Evolutionary conservation across 2,888 invertebrate species (phyloP), one percentile per base, ranked within the genome.

Genomic region (Drosophila meridiana): DNA sequence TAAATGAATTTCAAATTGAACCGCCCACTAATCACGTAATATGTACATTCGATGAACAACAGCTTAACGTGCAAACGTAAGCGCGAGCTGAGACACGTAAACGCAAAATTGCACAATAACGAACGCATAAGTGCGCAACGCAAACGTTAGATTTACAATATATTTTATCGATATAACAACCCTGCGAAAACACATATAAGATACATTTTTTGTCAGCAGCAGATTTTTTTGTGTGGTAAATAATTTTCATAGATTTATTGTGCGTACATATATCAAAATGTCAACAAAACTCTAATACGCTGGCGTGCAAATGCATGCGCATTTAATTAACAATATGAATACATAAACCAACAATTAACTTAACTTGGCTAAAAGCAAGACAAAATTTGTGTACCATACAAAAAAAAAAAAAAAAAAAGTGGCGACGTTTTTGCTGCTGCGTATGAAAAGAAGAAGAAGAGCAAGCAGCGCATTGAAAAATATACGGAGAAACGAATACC

Each of bases 121-220:
- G n/a, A 32, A 40, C 62, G 66, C 61, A 64, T 58, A 48, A 43
- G 7, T 73, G 56, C 3, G 59, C 20, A 34, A 63, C 72, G 72
- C 62, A 47, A 34, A 20, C 8, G 14, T 4, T 20, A 13, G 5
- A 68, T 50, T 5, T 26, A 52, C 34, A 45, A 70, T 9, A 32
- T 2, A 48, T 65, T 26, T 65, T 63, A 76, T 71, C 77, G 72
- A 60, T 45, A 53, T 52, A 69, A 13, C 79, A 74, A 63, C 79
- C 43, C 76, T 77, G 75, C 40, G 9, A 62, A 58, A 38, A 62
- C 80, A 72, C 61, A 80, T 61, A 70, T 59, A 80, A 79, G 78
- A 82, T 80, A 81, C 80, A 81, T 80, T 80, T 80, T 81, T 80
- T 76, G 80, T 80, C 69, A 82, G 82, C 80, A 80, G 83, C 80